Percentiles rank a stretch among this genome's conserved stretches.
Conservation (phyloP, 2,888 invertebrate genomes). For the Perizoma affinitatum region DNA sequence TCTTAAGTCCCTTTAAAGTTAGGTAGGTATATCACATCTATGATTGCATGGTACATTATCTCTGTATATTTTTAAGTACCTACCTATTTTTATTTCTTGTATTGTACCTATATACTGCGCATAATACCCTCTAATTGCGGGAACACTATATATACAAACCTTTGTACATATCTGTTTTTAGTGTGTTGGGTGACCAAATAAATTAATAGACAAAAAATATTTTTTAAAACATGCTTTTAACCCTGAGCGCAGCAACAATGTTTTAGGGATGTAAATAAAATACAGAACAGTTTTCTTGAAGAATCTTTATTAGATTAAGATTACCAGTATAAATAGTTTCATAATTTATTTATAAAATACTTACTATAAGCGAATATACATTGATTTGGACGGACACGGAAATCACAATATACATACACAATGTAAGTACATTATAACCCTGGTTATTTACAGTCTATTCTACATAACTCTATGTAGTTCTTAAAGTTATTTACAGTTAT, state of each 20-base stretch:
- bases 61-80: too few species aligned
- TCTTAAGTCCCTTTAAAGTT: too few species aligned
- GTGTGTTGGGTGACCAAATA: neutral
- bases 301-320: conserved; percentile 36
- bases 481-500: conserved; percentile 35
- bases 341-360: conserved; percentile 61
- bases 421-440: conserved; percentile 64
- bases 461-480: conserved; percentile 69
- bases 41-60: too few species aligned
- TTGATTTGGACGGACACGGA: conserved; percentile 60
- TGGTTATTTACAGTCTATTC: conserved; percentile 42
- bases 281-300: conserved; percentile 1
- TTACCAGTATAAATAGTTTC: conserved; percentile 62
- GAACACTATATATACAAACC: too few species aligned
- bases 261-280: neutral
- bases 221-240: too few species aligned
- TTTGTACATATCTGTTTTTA: too few species aligned
- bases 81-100: too few species aligned
- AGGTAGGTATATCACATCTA: too few species aligned
- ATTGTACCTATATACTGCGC: too few species aligned
- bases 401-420: conserved; percentile 77
- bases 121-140: too few species aligned
- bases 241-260: too few species aligned
- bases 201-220: too few species aligned
- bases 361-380: conserved; percentile 50